Conservation (phyloP, 2,113 vertebrate species). For the Chamaetylas fuelleborni region DNA sequence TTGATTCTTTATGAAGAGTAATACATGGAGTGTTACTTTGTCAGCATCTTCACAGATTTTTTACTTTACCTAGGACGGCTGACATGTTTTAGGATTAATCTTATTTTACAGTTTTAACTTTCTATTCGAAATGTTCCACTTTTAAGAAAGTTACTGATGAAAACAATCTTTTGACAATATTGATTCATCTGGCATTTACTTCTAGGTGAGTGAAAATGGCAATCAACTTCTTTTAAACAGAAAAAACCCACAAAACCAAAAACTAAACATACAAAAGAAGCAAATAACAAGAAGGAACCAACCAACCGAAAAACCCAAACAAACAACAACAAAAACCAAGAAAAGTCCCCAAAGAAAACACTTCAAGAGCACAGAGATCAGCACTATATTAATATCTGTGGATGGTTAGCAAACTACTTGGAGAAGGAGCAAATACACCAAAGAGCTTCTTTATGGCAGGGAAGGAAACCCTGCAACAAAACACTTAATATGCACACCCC, state of each 20-base stretch:
- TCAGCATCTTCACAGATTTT: background rate
- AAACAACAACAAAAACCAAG: background rate
- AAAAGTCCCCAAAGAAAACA: background rate
- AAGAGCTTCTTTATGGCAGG: background rate
- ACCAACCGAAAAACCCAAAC: background rate
- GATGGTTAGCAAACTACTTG: conserved; percentile 5
- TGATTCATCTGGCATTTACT: background rate
- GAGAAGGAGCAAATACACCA: background rate
- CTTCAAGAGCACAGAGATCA: background rate
- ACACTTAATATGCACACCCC: background rate
- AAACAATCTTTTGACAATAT: background rate
- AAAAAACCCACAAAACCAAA: background rate
- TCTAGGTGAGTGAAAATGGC: background rate
- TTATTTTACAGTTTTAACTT: background rate
- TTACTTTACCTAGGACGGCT: background rate
- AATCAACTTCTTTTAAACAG: background rate
- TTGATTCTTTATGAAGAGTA: background rate
- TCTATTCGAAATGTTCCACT: background rate
- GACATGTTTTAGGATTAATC: background rate
- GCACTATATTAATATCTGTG: background rate
- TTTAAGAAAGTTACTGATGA: background rate
- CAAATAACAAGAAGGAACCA: background rate
- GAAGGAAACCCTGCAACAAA: background rate
- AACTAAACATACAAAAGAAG: background rate
- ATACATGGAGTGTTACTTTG: background rate